Base-by-base conservation (phyloP, 2,797 vertebrate genomes). In the Geotria australis region DNA sequence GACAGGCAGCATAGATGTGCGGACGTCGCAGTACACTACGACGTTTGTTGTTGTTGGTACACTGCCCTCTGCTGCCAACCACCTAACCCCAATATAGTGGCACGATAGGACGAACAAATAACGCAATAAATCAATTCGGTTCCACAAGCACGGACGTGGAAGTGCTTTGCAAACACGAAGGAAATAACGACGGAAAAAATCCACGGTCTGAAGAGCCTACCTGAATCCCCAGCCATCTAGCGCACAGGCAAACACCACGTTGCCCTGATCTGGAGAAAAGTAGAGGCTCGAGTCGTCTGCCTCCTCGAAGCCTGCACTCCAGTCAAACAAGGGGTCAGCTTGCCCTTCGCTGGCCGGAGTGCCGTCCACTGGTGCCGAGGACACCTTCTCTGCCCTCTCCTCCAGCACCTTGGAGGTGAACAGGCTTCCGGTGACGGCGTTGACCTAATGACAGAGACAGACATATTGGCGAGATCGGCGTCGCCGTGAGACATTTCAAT, bases 221-320 rank as follows among this genome's bases (percentile, higher is more conserved):
- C 83, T 82, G 68, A 98, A 95, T 38, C 82, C 91, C 91, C 86
- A 96, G 9, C 86, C 84, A 48, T 96, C 89, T 6, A 95, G 69
- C 3, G 91, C 85, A 10, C 89, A 88, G 62, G 80, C 75, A 60
- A 98, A 98, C 2, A 89, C 79, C 60, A 98, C 86, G 7, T 93
- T 93, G 47, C 83, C 83, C 60, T 83, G 83, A 47, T 95, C 84
- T 1, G 91, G 86, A 8, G 81, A 84, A 66, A 95, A 98, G 71
- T 96, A 98, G 2, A 98, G 80, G 49, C 79, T 74, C 0, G 88
- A 94, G 68, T 98, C 91, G 3, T 98, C 88, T 0, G 71, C 75
- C 10, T 83, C 74, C 60, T 94, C 86, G 63, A 89, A 66, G 13
- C 86, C 84, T 0, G 83, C 59, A 15, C 84, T 95, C 86, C 91